These are phyloP conservation scores for Dorcus parallelipipedus DNA, from an alignment of 2,888 invertebrate genomes.

Conservation along the genomic window DNA sequence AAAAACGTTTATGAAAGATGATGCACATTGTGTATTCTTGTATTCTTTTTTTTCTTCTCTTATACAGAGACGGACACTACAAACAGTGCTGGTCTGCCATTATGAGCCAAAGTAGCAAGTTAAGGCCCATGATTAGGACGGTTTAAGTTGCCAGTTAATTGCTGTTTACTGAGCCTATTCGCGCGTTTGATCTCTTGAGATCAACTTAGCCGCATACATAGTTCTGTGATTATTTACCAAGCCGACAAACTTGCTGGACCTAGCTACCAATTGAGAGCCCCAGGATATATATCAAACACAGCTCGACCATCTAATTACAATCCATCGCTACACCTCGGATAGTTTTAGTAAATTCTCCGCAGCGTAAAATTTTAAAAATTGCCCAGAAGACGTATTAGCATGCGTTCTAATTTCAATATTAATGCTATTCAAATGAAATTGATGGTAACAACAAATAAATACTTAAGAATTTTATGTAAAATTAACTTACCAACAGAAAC, in stretches of 20 bases:
- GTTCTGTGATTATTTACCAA: conserved; percentile 48
- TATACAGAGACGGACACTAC: conserved; percentile 32
- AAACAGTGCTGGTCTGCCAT: conserved; percentile 45
- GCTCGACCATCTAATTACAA: conserved; percentile 44
- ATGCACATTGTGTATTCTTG: not conserved
- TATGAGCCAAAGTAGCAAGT: conserved; percentile 50
- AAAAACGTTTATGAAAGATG: not conserved
- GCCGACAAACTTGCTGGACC: conserved; percentile 45
- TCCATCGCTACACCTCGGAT: conserved; percentile 26
- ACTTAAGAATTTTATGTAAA: not conserved
- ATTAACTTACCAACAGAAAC: not conserved
- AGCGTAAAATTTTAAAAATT: too few relatives aligned
- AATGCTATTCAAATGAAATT: too few relatives aligned
- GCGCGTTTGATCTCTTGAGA: conserved; percentile 49
- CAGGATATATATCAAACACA: conserved; percentile 45
- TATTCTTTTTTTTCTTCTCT: not conserved
- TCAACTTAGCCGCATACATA: conserved; percentile 42
- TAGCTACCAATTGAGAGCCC: conserved; percentile 47
- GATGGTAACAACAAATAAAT: not conserved
- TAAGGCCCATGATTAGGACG: conserved; percentile 49
- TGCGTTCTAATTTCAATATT: too few relatives aligned
- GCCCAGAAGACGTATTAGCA: too few relatives aligned
- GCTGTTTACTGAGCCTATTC: conserved; percentile 50
- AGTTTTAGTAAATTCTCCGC: conserved; percentile 17
- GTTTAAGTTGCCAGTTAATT: conserved; percentile 50